These are phyloP conservation scores for Otus scops DNA, from an alignment of 2,797 vertebrate genomes.

Conservation along the genomic window DNA sequence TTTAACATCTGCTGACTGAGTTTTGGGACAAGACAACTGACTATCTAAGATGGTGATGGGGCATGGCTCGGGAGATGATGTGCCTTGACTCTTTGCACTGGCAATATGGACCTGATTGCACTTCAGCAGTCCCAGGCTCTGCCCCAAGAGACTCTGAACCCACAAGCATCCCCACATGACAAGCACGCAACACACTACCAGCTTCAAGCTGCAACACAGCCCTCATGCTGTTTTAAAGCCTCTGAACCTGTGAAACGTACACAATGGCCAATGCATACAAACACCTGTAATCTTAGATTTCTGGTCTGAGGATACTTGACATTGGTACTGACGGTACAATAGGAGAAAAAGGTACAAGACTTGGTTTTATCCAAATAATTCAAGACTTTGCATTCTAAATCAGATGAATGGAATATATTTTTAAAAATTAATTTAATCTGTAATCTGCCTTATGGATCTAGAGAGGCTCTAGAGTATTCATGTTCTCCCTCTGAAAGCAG, in stretches of 20 bases:
- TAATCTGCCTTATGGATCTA: neutral
- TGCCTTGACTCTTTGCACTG: accelerated
- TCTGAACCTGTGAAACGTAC: neutral
- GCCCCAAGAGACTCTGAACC: neutral
- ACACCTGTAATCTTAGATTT: neutral
- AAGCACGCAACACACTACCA: neutral
- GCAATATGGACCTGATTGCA: accelerated
- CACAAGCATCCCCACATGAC: neutral
- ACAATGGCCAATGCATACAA: neutral
- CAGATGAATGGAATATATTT: neutral
- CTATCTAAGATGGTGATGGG: neutral
- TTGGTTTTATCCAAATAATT: neutral
- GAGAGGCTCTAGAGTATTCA: neutral
- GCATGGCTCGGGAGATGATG: neutral
- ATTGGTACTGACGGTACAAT: neutral
- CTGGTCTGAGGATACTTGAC: neutral
- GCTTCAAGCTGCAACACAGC: neutral
- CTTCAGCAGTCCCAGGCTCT: neutral
- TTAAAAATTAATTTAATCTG: neutral
- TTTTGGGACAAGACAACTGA: neutral
- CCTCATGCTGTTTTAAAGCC: neutral
- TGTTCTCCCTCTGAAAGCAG: neutral
- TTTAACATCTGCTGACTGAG: neutral
- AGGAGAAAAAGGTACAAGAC: neutral
- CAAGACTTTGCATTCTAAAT: neutral